A percentile compares a stretch with the other conserved stretches of the same genome.
Conservation (phyloP, 2,113 vertebrate genomes). For the Pandion haliaetus region DNA sequence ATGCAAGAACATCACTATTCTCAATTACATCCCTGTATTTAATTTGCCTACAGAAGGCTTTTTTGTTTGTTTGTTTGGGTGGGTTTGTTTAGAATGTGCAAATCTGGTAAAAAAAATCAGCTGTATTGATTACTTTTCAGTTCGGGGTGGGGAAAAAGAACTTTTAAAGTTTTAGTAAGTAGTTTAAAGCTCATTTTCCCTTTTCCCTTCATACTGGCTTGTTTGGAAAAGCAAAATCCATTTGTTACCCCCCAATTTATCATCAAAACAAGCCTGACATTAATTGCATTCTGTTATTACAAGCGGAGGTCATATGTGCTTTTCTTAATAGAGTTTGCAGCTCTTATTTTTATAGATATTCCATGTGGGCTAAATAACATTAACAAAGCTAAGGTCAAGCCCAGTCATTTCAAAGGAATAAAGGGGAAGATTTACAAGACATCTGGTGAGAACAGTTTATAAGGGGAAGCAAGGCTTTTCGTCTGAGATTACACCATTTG, state of each 20-base stretch:
- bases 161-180: not conserved
- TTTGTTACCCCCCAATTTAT: slow-evolving; percentile 56
- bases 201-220: not conserved
- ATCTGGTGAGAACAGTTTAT: slow-evolving; percentile 25
- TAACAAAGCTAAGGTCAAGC: slow-evolving; percentile 61
- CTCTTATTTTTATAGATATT: slow-evolving; percentile 66
- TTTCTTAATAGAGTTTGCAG: slow-evolving; percentile 63
- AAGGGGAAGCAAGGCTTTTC: slow-evolving; percentile 18
- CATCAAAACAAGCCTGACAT: slow-evolving; percentile 49
- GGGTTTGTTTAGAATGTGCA: not conserved
- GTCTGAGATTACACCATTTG: slow-evolving; percentile 39
- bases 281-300: slow-evolving; percentile 67
- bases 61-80: not conserved
- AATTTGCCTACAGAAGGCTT: not conserved
- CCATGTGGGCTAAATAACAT: slow-evolving; percentile 57
- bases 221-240: slow-evolving; percentile 48
- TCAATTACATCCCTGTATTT: not conserved
- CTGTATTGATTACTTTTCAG: not conserved
- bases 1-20: not conserved
- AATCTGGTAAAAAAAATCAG: not conserved
- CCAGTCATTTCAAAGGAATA: slow-evolving; percentile 54
- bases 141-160: not conserved
- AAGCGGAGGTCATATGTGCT: slow-evolving; percentile 20
- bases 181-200: slow-evolving; percentile 24
- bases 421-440: slow-evolving; percentile 51